Percentiles rank a stretch among this genome's conserved stretches.
phyloP scores from a whole-genome alignment of 2,888 invertebrate species.

The Leucozona laternaria region DNA sequence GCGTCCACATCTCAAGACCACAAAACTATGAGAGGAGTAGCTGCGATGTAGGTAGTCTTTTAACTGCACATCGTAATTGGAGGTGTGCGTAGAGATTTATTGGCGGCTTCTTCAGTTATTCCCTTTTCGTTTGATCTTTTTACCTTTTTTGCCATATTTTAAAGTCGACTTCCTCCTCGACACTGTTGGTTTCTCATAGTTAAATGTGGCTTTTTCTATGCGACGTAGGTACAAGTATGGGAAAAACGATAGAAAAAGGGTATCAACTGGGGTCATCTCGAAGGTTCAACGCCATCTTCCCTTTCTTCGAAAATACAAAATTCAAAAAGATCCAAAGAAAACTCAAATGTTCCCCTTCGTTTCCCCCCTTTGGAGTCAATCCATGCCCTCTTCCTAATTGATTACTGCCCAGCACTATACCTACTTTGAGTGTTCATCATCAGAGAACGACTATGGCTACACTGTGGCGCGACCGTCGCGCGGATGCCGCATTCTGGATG shows the following conservation, averaged over 20 bases:
- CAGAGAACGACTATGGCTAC: not conserved
- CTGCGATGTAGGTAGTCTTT: not conserved
- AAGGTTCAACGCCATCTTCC: conserved; percentile 50
- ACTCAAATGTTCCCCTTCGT: not conserved
- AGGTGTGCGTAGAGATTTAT: conserved; percentile 66
- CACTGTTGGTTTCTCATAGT: not conserved
- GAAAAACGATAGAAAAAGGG: not conserved
- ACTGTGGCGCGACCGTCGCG: not conserved
- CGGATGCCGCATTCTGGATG: conserved; percentile 7
- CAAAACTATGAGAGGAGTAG: conserved; percentile 4
- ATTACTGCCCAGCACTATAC: conserved; percentile 21
- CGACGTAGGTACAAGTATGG: conserved; percentile 8
- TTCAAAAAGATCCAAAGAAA: conserved; percentile 7
- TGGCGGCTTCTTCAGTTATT: conserved; percentile 57
- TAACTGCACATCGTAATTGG: conserved; percentile 42
- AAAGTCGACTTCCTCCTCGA: conserved; percentile 27
- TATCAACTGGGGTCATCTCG: conserved; percentile 63
- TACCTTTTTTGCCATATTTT: conserved; percentile 38
- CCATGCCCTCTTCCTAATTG: conserved; percentile 69
- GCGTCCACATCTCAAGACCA: conserved; percentile 20
- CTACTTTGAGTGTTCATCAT: conserved; percentile 3
- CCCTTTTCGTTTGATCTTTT: conserved; percentile 35
- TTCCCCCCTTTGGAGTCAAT: conserved; percentile 22
- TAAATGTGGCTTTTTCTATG: conserved; percentile 30
- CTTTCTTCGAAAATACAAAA: conserved; percentile 39